Conservation (phyloP, 2,797 vertebrate genomes). For the Typhlichthys subterraneus region DNA sequence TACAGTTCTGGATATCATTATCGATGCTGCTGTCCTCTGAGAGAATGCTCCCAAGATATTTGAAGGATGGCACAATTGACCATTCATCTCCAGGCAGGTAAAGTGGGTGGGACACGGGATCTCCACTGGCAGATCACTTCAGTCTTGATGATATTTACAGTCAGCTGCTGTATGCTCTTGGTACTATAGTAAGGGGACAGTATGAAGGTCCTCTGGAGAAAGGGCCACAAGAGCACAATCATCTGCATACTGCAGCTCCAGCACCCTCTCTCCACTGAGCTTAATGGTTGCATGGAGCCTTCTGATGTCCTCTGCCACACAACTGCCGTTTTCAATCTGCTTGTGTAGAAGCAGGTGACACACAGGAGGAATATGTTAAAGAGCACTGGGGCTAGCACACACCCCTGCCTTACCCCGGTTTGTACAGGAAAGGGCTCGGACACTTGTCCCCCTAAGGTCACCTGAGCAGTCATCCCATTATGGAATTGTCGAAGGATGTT, state of each 20-base stretch:
- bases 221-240: not conserved
- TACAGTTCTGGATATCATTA: not conserved
- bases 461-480: not conserved
- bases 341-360: constrained; percentile 15
- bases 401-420: constrained; percentile 8
- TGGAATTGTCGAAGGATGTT: not conserved
- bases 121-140: not conserved
- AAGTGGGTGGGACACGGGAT: not conserved
- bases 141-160: not conserved
- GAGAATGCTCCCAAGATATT: not conserved
- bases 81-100: not conserved
- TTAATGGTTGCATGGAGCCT: no score
- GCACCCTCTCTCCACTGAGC: not conserved
- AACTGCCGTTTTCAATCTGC: not conserved
- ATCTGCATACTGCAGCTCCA: not conserved
- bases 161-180: not conserved
- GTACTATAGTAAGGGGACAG: not conserved
- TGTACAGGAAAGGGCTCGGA: not conserved
- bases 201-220: not conserved
- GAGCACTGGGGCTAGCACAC: constrained; percentile 25
- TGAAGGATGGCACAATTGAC: not conserved
- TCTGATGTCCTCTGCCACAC: not conserved
- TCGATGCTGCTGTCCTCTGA: not conserved
- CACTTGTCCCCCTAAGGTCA: not conserved
- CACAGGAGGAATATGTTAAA: constrained; percentile 20